phyloP scores from a whole-genome alignment of 2,797 vertebrate genomes.

The Darevskia nairensis region DNA sequence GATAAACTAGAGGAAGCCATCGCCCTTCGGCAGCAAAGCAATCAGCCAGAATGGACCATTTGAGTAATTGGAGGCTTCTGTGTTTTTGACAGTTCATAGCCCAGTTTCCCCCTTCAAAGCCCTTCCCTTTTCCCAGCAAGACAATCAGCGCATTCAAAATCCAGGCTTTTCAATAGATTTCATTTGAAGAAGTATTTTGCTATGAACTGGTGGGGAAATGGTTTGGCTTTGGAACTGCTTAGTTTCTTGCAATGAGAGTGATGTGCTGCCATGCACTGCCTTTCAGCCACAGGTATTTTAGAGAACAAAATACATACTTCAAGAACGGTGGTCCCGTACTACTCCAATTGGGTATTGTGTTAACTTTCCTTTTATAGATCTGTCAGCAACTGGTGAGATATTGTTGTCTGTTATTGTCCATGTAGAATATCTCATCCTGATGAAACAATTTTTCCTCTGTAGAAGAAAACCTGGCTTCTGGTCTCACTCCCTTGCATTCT shows the following conservation, averaged over 20 bases:
- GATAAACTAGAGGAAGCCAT: constrained; percentile 1
- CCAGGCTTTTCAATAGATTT: neutral
- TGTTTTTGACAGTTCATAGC: neutral
- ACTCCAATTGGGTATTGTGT: neutral
- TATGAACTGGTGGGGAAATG: neutral
- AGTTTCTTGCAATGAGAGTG: neutral
- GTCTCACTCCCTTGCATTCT: neutral
- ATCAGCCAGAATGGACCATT: neutral
- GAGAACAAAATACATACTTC: neutral
- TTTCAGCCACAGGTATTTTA: neutral
- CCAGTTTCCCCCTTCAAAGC: neutral
- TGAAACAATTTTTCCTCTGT: no score
- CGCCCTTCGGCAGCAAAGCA: neutral
- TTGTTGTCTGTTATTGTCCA: neutral
- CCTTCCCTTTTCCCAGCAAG: neutral
- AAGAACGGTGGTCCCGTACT: neutral
- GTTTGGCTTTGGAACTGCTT: neutral
- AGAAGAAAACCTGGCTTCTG: neutral
- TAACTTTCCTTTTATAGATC: neutral
- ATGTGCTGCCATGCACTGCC: neutral
- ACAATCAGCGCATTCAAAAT: neutral
- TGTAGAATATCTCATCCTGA: neutral
- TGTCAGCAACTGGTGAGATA: neutral
- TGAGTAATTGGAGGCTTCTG: neutral
- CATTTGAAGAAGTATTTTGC: neutral